Base-by-base conservation (phyloP, 2,113 vertebrate genomes). In the Melanotaenia duboulayi region DNA sequence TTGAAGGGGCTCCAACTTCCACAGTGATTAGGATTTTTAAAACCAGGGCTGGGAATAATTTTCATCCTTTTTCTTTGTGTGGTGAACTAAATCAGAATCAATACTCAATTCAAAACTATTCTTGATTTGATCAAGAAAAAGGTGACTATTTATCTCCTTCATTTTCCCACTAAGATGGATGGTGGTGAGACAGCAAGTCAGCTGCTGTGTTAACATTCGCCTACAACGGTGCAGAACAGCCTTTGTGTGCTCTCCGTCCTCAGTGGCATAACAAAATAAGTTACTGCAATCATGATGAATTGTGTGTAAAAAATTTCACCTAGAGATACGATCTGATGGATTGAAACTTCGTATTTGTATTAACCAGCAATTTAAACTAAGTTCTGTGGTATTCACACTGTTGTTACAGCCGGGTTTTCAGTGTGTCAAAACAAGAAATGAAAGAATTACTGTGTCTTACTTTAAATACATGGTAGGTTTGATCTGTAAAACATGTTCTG, bases 31-130 rank as follows among this genome's bases (percentile, higher is more conserved):
- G 11, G 39, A 61, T 28, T 63, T 63, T 48, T 63, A 63, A 63
- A 63, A 16, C 44, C 7, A 32, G 24, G 17, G 11, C 60, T 17
- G 46, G 1, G 44, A 49, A 49, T 63, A 13, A 19, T 28, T 63
- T 32, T 32, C 24, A 48, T 49, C 25, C 59, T 46, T 40, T 46
- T 63, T 63, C 17, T 48, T 49, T 24, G 42, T 63, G 60, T 46
- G 17, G n/a, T n/a, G 23, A 48, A n/a, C 32, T 63, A 42, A 63
- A 32, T 48, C 42, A 48, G 24, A 63, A 63, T 48, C 42, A 20
- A 63, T 63, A 63, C 24, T n/a, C 60, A 49, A 48, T 63, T 63
- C 60, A 63, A 48, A 63, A 63, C 60, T 19, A 46, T 62, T 28
- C 28, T 28, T 28, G 28, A 28, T 28, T 6, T 28, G 6, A 48